phyloP scores from a whole-genome alignment of 2,797 vertebrate species.

The Hafferia zeledoni region DNA sequence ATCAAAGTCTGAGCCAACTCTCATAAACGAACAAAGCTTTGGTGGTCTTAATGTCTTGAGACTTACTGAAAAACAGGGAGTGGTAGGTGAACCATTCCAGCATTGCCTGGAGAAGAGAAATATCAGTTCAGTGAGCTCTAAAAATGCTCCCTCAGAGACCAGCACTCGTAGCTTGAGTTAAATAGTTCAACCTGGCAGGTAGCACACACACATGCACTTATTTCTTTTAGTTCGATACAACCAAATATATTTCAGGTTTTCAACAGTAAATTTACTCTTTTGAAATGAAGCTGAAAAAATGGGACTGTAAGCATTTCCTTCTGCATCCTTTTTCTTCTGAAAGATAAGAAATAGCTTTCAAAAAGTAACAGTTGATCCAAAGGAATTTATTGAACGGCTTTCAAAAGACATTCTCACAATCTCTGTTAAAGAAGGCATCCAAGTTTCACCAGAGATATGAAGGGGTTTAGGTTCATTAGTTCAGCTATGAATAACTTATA shows the following conservation, averaged over 20 bases:
- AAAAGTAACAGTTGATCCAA: conserved; percentile 30
- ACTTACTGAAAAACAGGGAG: conserved; percentile 23
- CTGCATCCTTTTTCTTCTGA: background rate
- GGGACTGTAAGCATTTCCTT: background rate
- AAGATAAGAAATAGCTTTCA: background rate
- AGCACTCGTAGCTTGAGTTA: background rate
- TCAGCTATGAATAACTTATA: background rate
- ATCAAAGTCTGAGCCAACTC: background rate
- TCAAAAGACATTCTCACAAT: background rate
- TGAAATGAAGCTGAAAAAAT: background rate
- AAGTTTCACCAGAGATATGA: conserved; percentile 4
- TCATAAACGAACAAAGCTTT: conserved; percentile 21
- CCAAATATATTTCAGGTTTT: background rate
- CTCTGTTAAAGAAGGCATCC: background rate
- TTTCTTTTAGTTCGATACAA: background rate
- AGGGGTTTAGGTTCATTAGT: conserved; percentile 1
- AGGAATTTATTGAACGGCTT: conserved; percentile 30
- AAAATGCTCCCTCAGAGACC: background rate
- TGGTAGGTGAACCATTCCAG: conserved; percentile 7
- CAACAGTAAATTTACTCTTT: background rate
- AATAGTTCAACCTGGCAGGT: background rate
- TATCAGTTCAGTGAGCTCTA: background rate
- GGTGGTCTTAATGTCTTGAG: conserved; percentile 35
- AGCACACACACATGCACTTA: background rate
- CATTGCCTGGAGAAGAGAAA: background rate